Base-by-base conservation (phyloP, 2,113 vertebrate species). In the Cebus imitator region DNA sequence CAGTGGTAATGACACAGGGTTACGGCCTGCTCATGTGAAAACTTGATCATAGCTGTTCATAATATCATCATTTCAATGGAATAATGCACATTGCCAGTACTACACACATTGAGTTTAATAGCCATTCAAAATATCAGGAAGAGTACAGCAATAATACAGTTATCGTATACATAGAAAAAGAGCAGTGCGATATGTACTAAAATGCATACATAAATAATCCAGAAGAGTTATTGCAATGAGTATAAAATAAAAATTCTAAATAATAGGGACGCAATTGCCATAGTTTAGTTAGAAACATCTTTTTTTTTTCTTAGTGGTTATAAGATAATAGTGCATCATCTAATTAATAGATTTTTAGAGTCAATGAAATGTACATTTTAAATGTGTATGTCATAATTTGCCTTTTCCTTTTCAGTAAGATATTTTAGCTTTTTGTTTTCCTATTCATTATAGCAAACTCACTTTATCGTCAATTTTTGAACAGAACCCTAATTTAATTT, bases 201-300 rank as follows among this genome's bases (percentile, higher is more conserved):
- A n/a, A 94, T 88, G 57, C 32, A 43, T 55, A 35, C 81, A 40
- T 64, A 58, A 37, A 64, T 84, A 75, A 87, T 87, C 32, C 94
- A 43, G 57, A 94, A 82, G 37, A 79, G 43, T 90, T 88, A 89
- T n/a, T 78, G 73, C 37, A 97, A n/a, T 79, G 21, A 76, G 12
- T 45, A 85, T 66, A 81, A 95, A 92, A 73, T 40, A 40, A 79
- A 96, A 95, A 88, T 82, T 88, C 57, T 91, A 70, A 66, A 90
- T 76, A 94, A 85, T 72, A 91, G 87, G 40, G 64, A 90, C 90
- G 3, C 14, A 43, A 52, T 14, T 93, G 14, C 27, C 25, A 8
- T 93, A 21, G 25, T 88, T 85, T 76, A 88, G 57, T 70, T 35
- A 61, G 30, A 32, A 78, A 30, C 10, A 58, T 12, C 43, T 82